A percentile compares a stretch with the other conserved stretches of the same genome.
Conservation (phyloP, 2,113 vertebrate species). For the Ginglymostoma cirratum region DNA sequence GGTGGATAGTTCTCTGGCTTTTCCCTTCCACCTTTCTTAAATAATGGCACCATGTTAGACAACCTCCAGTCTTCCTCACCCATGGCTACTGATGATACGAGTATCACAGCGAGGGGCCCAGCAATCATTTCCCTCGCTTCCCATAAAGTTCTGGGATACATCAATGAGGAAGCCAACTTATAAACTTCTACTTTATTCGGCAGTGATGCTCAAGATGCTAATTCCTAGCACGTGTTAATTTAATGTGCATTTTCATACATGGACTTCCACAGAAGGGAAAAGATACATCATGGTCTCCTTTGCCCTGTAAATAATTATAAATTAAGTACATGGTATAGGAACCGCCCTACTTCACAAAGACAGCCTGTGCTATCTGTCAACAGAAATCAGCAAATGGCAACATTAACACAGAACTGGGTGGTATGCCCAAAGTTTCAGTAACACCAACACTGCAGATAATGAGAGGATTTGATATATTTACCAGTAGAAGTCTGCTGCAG, state of each 20-base stretch:
- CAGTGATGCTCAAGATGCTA: neutral
- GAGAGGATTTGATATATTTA: slow-evolving; percentile 50
- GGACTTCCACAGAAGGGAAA: neutral
- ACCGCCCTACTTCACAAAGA: neutral
- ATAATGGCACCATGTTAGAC: too few relatives aligned
- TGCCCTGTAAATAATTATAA: neutral
- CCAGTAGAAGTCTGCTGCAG: slow-evolving; percentile 80
- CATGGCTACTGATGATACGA: too few relatives aligned
- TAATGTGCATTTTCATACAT: neutral
- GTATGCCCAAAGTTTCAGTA: neutral
- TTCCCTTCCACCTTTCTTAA: too few relatives aligned
- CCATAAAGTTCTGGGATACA: too few relatives aligned
- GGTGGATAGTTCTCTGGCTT: too few relatives aligned
- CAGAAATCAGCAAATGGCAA: neutral
- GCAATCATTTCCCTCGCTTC: too few relatives aligned
- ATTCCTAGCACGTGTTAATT: neutral
- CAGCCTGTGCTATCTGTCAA: neutral
- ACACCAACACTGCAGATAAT: neutral
- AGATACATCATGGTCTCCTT: neutral
- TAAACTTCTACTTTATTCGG: neutral
- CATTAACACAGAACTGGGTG: neutral
- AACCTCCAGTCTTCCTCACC: too few relatives aligned
- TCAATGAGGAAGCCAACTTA: neutral
- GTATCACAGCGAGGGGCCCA: too few relatives aligned
- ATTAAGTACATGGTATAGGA: neutral